Evolutionary conservation across 1,140 invertebrate species (phyloP), one percentile per base, ranked within the genome.

Genomic region (Cataglyphis hispanica): DNA sequence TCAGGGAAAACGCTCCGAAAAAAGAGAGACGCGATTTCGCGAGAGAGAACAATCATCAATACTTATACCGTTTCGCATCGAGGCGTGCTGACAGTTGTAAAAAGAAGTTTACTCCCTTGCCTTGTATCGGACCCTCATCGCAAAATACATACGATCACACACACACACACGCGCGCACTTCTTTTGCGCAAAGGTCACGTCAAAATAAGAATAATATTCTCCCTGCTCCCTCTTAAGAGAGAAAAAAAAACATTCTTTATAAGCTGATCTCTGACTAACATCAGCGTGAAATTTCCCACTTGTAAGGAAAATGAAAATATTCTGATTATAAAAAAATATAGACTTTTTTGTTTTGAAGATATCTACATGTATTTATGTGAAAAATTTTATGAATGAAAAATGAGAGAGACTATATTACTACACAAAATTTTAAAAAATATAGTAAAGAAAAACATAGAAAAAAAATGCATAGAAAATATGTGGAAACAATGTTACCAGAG

Each of bases 121-220:
- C 56, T 80, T 53, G 8, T 69, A 80, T 56, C 50, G 13, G n/a
- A 37, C 46, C 50, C 22, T 56, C 34, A 50, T 80, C 77, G 25
- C 60, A 16, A 22, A 25, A 69, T 69, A 69, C 10, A 78, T 19
- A 66, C 40, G 3, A 50, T 40, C 10, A 11, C 40, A 46, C 13
- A 46, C 11, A 3, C 16, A 16, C 3, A 4, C 3, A 4, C 46
- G 10, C 46, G 40, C 11, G 5, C 31, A 40, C n/a, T n/a, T n/a
- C n/a, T 58, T 40, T 13, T 22, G 19, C n/a, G 3, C 6, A n/a
- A 37, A 11, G 13, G 60, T 77, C 56, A 58, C 27, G 37, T 7
- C 1, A 2, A 2, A 6, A 50, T 34, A 22, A 81, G 40, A 25
- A 25, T 81, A 81, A 86, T 75, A 86, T 86, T 80, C 67, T 70